Conservation (phyloP, 1,140 invertebrate genomes). For the Halictus rubicundus region DNA sequence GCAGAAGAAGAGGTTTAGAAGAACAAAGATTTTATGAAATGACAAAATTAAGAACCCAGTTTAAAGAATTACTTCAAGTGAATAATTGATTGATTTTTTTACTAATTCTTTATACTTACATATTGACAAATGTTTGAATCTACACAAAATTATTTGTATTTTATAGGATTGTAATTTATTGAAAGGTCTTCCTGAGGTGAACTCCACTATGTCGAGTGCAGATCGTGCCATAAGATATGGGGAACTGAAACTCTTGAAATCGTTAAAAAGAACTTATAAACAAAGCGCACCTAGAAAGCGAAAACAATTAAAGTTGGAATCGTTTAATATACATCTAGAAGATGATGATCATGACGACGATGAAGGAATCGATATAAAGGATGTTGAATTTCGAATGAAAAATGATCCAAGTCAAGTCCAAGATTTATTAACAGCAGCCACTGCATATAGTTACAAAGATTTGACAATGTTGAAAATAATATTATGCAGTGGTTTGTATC, state of each 20-base stretch:
- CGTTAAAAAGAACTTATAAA: slow-evolving; percentile 85
- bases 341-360: slow-evolving; percentile 82
- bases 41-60: slow-evolving; percentile 94
- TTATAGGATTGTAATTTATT: slow-evolving; percentile 86
- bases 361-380: slow-evolving; percentile 88
- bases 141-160: slow-evolving; percentile 2
- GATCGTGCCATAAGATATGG: slow-evolving; percentile 91
- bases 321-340: slow-evolving; percentile 81
- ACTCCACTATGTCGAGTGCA: slow-evolving; percentile 85
- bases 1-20: slow-evolving; percentile 92
- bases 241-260: slow-evolving; percentile 91
- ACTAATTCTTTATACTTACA: too few relatives aligned
- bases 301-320: slow-evolving; percentile 87
- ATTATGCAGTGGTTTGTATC: slow-evolving; percentile 94
- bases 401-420: slow-evolving; percentile 87
- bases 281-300: slow-evolving; percentile 86
- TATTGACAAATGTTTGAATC: background rate
- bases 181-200: slow-evolving; percentile 79
- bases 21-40: slow-evolving; percentile 98
- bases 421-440: slow-evolving; percentile 86
- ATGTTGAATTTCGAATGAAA: slow-evolving; percentile 93
- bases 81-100: too few relatives aligned
- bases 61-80: slow-evolving; percentile 90
- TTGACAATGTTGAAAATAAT: slow-evolving; percentile 94
- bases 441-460: slow-evolving; percentile 89